Evolutionary conservation across 2,888 invertebrate species (phyloP).

Genomic region (Metalampra italica): DNA sequence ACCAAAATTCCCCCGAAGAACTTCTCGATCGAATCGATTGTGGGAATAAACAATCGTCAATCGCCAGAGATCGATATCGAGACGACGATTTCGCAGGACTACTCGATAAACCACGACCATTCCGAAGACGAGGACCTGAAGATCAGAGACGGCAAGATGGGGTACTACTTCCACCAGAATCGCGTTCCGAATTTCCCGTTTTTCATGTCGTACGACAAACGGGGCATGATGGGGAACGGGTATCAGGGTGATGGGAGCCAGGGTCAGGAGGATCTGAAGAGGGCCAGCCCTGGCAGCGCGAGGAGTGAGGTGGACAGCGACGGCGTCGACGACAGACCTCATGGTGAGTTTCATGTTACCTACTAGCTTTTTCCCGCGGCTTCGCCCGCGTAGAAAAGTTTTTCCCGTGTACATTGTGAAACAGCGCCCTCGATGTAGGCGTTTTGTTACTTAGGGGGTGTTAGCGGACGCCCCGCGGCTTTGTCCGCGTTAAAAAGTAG

Average conservation of each 20-base stretch:
- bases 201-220: constrained; percentile 70
- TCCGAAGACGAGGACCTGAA: constrained; percentile 64
- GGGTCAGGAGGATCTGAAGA: constrained; percentile 62
- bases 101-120: constrained; percentile 40
- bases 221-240: constrained; percentile 43
- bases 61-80: constrained; percentile 73
- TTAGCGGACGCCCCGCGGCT: no score
- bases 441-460: no score
- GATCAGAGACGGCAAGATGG: constrained; percentile 59
- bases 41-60: constrained; percentile 58
- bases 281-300: constrained; percentile 65
- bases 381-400: no score
- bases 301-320: constrained; percentile 71
- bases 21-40: constrained; percentile 82
- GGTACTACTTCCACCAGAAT: constrained; percentile 66
- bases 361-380: background rate
- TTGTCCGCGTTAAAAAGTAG: no score
- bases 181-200: constrained; percentile 69
- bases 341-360: constrained; percentile 43
- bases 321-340: constrained; percentile 63
- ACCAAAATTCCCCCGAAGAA: constrained; percentile 77
- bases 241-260: constrained; percentile 37
- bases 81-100: constrained; percentile 61
- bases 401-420: no score
- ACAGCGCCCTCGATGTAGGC: no score